Base-by-base conservation (phyloP, 2,113 vertebrate genomes). In the Thryonomys swinderianus region DNA sequence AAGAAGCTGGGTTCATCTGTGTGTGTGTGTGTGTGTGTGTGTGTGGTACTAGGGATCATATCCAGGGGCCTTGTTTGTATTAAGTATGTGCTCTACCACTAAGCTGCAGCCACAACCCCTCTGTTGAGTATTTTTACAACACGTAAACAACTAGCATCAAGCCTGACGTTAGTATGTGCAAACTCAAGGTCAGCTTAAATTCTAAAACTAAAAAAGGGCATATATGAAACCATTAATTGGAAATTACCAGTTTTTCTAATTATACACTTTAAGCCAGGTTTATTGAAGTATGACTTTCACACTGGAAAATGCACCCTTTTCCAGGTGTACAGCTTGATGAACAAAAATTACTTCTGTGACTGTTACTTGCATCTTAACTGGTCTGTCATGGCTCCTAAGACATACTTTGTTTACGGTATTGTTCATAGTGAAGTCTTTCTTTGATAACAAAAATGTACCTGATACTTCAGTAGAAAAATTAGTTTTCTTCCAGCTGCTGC, bases 261-360 rank as follows among this genome's bases (percentile, higher is more conserved):
- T 89, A 55, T 73, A 73, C 34, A 82, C 86, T 86, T 23, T 69
- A 45, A 82, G 55, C 64, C 34, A 76, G 20, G 18, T 69, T 69
- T 93, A 55, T 62, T 93, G 67, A 93, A 27, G 21, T 55, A 18
- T 82, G 74, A 53, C 67, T 92, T 92, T 67, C n/a, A 83, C 74
- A 78, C 2, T 59, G 40, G 53, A 87, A 62, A 94, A 45, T 87
- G 83, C 30, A 62, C 42, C 17, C 48, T 76, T 74, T 85, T 89
- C 66, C 48, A 37, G 18, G 16, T 45, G 42, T 81, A 18, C 3
- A 67, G 40, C 64, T 48, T 67, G 34, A 48, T 76, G 73, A 73
- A 11, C 42, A 25, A 85, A 82, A 76, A 91, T 32, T 85, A 57
- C 74, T 89, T 81, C 76, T 5, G 20, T 86, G 14, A 69, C n/a